Evolutionary conservation across 2,888 invertebrate genomes (phyloP), one percentile per base, ranked within the genome.

Genomic region (Erebia epiphron): DNA sequence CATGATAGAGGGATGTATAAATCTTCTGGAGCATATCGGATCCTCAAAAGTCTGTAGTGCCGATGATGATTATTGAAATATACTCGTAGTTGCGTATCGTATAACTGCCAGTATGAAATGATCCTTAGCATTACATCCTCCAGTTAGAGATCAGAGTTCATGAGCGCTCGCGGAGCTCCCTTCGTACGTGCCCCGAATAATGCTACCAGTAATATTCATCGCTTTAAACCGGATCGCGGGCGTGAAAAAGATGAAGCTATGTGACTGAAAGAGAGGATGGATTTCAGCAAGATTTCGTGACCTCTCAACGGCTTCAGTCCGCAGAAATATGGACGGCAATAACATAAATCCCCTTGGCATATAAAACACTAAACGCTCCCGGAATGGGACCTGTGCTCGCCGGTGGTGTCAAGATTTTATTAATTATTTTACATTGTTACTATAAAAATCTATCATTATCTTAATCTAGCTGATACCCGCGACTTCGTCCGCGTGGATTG

Each of bases 311-410:
- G 88, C 88, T 91, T 88, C 89, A 87, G 91, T 87, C 89, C 87
- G 87, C 86, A 92, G 89, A 94, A 93, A 93, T 93, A 94, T 93
- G 93, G 91, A 88, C 86, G 89, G 93, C 91, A 93, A 93, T 93
- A 93, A 93, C 91, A 92, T 93, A 93, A 93, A 94, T 93, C 93
- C 92, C 88, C 90, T 89, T 86, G 90, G 92, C 91, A 92, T 93
- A 93, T 93, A 93, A 93, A 94, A 93, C 93, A 93, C 93, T 93
- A 93, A 93, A 93, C 92, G 92, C 86, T 89, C 88, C 83, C 85
- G 82, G 84, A 87, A 88, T 88, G 87, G 90, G 91, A 90, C 89
- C 83, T 84, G 43, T 13, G 61, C 21, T 14, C 49, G 18, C 62
- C 5, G 62, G 62, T 9, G 14, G 21, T 62, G 62, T 62, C 35